Percentiles rank a stretch among this genome's conserved stretches.
Evolutionary conservation across 2,113 vertebrate species (phyloP).

Genomic region (Centropus unirufus): DNA sequence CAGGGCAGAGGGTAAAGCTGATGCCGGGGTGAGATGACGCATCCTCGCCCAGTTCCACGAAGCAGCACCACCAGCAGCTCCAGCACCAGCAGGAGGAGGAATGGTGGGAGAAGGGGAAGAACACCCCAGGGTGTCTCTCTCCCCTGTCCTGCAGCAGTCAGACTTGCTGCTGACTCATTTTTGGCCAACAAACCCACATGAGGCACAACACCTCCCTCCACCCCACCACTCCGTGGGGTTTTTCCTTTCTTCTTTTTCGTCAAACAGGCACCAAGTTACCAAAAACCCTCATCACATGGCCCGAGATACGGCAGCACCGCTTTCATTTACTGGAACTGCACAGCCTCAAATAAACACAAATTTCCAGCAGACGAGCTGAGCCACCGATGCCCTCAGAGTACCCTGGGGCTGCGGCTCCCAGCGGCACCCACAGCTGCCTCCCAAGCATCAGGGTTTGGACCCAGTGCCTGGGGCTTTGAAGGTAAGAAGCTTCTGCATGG

Average conservation of each 20-base stretch:
- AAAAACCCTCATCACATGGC: conserved; percentile 58
- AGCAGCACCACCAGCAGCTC: background rate
- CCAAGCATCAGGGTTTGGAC: rapidly evolving
- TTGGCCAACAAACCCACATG: conserved; percentile 59
- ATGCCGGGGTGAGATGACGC: background rate
- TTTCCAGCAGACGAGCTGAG: background rate
- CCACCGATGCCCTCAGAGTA: background rate
- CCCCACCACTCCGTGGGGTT: background rate
- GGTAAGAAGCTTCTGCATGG: background rate
- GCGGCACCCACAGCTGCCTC: background rate
- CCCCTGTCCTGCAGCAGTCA: background rate
- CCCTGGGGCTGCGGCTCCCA: background rate
- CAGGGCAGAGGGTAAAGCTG: rapidly evolving
- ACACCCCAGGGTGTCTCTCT: rapidly evolving
- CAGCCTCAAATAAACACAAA: background rate
- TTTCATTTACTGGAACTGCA: conserved; percentile 77
- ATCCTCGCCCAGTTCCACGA: no score
- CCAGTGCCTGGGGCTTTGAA: background rate
- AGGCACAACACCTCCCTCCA: background rate
- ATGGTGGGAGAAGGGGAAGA: background rate
- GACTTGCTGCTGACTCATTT: conserved; percentile 79
- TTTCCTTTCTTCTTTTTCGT: background rate
- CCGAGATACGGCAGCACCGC: conserved; percentile 17
- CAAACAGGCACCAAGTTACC: conserved; percentile 10
- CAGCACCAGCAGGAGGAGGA: background rate